phyloP scores from a whole-genome alignment of 2,888 invertebrate genomes.

The Lithosia quadra region DNA sequence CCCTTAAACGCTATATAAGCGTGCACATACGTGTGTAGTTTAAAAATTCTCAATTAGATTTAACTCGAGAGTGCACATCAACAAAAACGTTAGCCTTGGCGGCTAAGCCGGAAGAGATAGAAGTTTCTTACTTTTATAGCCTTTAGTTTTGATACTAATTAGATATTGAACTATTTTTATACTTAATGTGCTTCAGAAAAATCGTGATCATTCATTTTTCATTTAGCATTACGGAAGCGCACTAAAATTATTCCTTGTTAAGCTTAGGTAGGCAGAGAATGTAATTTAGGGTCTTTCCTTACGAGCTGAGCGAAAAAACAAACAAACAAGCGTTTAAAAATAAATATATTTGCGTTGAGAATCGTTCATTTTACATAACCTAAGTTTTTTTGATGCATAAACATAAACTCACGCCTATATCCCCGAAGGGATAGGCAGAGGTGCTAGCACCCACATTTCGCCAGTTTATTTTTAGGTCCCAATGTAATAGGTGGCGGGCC shows the following conservation, averaged over 20 bases:
- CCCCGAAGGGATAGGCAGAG: too few species aligned
- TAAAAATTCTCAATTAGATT: neutral
- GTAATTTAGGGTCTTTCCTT: too few species aligned
- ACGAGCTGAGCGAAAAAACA: too few species aligned
- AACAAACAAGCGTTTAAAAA: too few species aligned
- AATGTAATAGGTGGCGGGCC: too few species aligned
- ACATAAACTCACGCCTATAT: too few species aligned
- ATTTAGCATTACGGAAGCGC: constrained; percentile 4
- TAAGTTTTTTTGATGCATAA: too few species aligned
- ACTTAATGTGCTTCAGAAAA: constrained; percentile 9
- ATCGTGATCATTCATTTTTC: constrained; percentile 11
- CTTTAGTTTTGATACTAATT: constrained; percentile 3
- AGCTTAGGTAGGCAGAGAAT: too few species aligned
- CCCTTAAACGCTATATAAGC: neutral
- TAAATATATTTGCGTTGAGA: too few species aligned
- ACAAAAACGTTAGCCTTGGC: neutral
- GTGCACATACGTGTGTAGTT: neutral
- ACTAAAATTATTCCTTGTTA: neutral
- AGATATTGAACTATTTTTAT: constrained; percentile 2
- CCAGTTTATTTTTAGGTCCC: too few species aligned
- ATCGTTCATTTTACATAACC: too few species aligned
- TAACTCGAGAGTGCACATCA: neutral
- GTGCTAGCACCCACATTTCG: too few species aligned
- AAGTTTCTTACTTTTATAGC: neutral
- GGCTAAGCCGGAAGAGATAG: neutral